Evolutionary conservation across 2,113 vertebrate species (phyloP), one percentile per base, ranked within the genome.

Genomic region (Lophotis ruficrista): DNA sequence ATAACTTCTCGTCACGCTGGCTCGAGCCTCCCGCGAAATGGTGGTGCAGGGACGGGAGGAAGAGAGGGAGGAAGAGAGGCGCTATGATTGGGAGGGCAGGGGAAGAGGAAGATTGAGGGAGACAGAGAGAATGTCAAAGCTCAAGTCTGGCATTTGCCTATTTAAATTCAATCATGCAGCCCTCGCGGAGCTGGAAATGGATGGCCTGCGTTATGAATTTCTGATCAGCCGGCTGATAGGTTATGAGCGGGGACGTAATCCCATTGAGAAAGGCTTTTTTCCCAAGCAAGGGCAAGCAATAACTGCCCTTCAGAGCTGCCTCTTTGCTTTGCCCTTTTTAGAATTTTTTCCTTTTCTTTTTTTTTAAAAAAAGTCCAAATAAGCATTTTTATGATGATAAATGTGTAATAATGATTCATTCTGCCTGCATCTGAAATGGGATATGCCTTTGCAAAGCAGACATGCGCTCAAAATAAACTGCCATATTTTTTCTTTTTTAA

Each of bases 131-230:
- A 98, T 97, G 98, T 98, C 97, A 98, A 96, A 91, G 85, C 97
- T 96, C 97, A 97, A 98, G 97, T 94, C 96, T 98, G 97, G 98
- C 98, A 98, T 99, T 98, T 98, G 98, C 98, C 98, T 98, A 98
- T 99, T 99, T 98, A 98, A 98, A 99, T 98, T 98, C 98, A 98
- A 98, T 98, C 97, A 98, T 94, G 97, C 97, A 98, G 97, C 97
- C 98, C 96, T 97, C 81, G 84, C 95, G 38, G 87, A 96, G 98
- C 97, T 95, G 97, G 98, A 98, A 97, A 97, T 98, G 98, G 98
- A 98, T 97, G 97, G 96, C 96, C 96, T 96, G 98, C 33, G 94
- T 98, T 98, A 97, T 98, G 98, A 98, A 98, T 98, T 98, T 98
- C 98, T 98, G 98, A 98, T 99, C 98, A 98, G 98, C 98, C 89